These are phyloP conservation scores for Bunonema sp. DNA, from an alignment of 2,888 invertebrate species.

Conservation along the genomic window DNA sequence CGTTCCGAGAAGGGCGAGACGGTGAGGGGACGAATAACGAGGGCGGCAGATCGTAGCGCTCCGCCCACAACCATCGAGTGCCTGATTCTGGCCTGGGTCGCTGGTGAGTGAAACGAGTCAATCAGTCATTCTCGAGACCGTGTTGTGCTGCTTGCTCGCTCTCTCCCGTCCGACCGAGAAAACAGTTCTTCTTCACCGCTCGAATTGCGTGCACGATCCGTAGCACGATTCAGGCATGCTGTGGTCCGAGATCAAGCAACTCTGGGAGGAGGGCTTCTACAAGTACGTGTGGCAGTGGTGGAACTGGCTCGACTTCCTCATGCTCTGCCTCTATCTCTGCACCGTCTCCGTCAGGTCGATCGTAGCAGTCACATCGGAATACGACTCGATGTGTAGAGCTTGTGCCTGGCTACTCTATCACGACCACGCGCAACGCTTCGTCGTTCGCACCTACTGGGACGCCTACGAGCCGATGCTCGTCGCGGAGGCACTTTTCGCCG, in stretches of 20 bases:
- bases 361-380: neutral
- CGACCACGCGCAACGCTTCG: constrained; percentile 16
- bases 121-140: too few relatives aligned
- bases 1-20: constrained; percentile 26
- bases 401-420: constrained; percentile 3
- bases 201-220: neutral
- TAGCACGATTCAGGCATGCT: constrained; percentile 47
- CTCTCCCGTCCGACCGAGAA: too few relatives aligned
- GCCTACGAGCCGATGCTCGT: constrained; percentile 51
- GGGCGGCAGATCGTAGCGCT: constrained; percentile 15
- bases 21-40: too few relatives aligned
- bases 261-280: constrained; percentile 53
- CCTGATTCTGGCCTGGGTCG: constrained; percentile 51
- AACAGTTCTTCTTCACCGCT: too few relatives aligned
- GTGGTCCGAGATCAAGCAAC: constrained; percentile 53
- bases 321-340: constrained; percentile 52
- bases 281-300: constrained; percentile 53
- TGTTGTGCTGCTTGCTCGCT: too few relatives aligned
- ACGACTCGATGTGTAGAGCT: too few relatives aligned
- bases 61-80: constrained; percentile 50
- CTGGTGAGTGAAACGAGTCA: constrained; percentile 42
- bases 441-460: constrained; percentile 47
- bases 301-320: constrained; percentile 54
- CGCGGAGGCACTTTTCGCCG: constrained; percentile 49
- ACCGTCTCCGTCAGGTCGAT: constrained; percentile 50